A percentile compares a stretch with the other conserved stretches of the same genome.
phyloP scores from a whole-genome alignment of 2,797 vertebrate species.

The Anolis apletophallus region DNA sequence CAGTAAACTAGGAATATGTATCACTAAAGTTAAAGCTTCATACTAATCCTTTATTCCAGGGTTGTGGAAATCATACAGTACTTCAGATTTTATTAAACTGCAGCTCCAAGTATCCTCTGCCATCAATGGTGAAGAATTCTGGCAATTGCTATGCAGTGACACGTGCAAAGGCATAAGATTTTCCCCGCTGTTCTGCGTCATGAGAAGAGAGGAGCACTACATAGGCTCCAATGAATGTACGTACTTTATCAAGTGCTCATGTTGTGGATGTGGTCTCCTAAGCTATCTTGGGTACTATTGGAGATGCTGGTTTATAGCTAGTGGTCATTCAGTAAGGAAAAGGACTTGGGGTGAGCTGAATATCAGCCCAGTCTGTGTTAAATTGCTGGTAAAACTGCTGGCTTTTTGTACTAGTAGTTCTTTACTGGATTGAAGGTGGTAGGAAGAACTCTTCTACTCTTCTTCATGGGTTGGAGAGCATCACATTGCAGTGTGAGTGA shows the following conservation, averaged over 20 bases:
- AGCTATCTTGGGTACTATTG: background rate
- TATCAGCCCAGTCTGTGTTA: background rate
- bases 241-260: background rate
- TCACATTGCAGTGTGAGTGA: too few relatives aligned
- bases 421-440: background rate
- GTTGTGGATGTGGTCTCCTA: background rate
- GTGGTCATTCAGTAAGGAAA: background rate
- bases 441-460: too few relatives aligned
- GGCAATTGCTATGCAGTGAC: too few relatives aligned
- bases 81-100: too few relatives aligned
- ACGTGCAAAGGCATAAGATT: too few relatives aligned
- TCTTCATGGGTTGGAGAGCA: background rate
- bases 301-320: background rate
- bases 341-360: background rate
- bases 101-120: too few relatives aligned
- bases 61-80: too few relatives aligned
- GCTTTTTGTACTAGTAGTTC: background rate
- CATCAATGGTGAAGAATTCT: too few relatives aligned
- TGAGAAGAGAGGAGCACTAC: background rate
- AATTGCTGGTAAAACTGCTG: background rate
- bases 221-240: background rate
- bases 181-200: background rate
- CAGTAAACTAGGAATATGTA: background rate
- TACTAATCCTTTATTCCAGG: too few relatives aligned
- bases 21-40: background rate